Conservation (phyloP, 2,797 vertebrate species). For the Anguilla megastoma region DNA sequence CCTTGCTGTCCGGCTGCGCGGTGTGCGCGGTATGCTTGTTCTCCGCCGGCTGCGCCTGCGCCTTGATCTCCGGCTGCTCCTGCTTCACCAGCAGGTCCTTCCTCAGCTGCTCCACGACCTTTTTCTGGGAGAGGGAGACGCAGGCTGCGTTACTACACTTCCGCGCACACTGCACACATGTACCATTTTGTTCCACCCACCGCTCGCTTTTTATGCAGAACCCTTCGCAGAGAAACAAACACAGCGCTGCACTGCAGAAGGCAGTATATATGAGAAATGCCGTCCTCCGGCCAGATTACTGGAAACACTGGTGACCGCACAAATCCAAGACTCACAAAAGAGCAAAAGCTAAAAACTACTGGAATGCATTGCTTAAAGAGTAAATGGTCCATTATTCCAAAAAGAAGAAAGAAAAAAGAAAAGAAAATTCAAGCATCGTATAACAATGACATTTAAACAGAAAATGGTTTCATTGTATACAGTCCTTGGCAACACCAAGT, state of each 20-base stretch:
- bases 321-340: not conserved
- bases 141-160: slow-evolving; percentile 1
- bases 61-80: slow-evolving; percentile 80
- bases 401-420: not conserved
- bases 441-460: not conserved
- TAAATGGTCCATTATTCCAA: not conserved
- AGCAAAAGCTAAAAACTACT: not conserved
- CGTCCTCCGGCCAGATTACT: slow-evolving; percentile 23
- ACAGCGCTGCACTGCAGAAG: not conserved
- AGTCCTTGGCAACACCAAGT: slow-evolving; percentile 17
- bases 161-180: not conserved
- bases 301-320: not conserved
- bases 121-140: slow-evolving; percentile 70
- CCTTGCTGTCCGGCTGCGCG: slow-evolving; percentile 50
- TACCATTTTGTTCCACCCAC: slow-evolving; percentile 25
- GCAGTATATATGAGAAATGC: slow-evolving; percentile 26
- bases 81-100: slow-evolving; percentile 89
- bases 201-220: slow-evolving; percentile 11
- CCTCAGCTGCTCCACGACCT: slow-evolving; percentile 85
- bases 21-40: slow-evolving; percentile 70
- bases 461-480: not conserved
- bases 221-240: not conserved
- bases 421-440: not conserved
- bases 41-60: slow-evolving; percentile 79
- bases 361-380: not conserved